phyloP scores from a whole-genome alignment of 2,113 vertebrate species.

The Aldabrachelys gigantea region DNA sequence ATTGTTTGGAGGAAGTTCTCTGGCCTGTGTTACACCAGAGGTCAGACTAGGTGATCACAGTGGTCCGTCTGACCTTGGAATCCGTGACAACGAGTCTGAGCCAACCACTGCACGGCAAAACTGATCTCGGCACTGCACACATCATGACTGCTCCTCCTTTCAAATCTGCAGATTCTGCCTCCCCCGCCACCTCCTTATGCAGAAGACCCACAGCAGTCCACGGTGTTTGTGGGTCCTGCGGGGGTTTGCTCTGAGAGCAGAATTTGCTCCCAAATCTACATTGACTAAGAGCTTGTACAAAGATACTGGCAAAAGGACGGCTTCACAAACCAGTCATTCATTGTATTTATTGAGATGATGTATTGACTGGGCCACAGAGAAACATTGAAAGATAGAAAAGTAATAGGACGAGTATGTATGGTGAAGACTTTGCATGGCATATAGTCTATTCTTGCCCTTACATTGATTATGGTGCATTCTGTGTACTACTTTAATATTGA shows the following conservation, averaged over 20 bases:
- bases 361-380: background rate
- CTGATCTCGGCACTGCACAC: background rate
- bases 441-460: background rate
- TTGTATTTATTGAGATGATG: background rate
- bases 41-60: background rate
- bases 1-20: background rate
- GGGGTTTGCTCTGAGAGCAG: background rate
- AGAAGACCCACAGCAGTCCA: background rate
- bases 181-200: background rate
- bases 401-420: background rate
- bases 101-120: background rate
- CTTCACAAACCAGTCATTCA: background rate
- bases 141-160: rapidly evolving
- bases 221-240: background rate
- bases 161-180: background rate
- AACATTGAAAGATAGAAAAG: background rate
- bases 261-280: background rate
- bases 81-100: background rate
- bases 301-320: background rate
- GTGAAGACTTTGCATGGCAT: background rate
- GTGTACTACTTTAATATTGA: background rate
- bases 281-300: background rate
- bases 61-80: background rate
- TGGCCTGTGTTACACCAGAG: background rate
- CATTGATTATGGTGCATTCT: background rate